Base-by-base conservation (phyloP, 2,113 vertebrate species). In the Manacus vitellinus region DNA sequence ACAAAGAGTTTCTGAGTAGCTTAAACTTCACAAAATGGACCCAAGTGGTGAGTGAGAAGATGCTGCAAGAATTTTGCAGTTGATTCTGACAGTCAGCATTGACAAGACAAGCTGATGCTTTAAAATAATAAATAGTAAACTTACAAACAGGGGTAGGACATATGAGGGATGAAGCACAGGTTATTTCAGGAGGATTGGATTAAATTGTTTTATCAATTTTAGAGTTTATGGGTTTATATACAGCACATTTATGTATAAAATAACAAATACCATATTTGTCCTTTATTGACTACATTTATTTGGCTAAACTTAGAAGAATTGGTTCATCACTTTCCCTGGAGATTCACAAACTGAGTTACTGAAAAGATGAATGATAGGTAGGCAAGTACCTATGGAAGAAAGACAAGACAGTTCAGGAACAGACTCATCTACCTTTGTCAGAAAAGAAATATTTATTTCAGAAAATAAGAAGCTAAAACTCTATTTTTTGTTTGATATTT, bases 381-480 rank as follows among this genome's bases (percentile, higher is more conserved):
- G 28, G 49, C 18, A 87, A 94, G 55, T 68, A 51, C 14, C 76
- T 77, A 12, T 47, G 62, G 83, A 95, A 85, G 52, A 92, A 93
- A 88, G 71, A 74, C 28, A 93, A 89, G 91, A 83, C 17, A 13
- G 19, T 83, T 95, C 47, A 51, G 52, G 25, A 93, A 27, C 31
- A 76, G 49, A 35, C 77, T 92, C 35, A 73, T 92, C 79, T 78
- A 92, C 62, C 41, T 94, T 73, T 93, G 79, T 95, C 73, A 93
- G 74, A 80, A 93, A 91, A 56, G 1, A 88, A 96, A 74, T 80
- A 77, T 28, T 85, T 93, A 47, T 68, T 94, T 95, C 54, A 82
- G 88, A 95, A 91, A 96, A 88, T 30, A 89, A 66, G 62, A 94
- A 65, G 66, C 49, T 63, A n/a, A 89, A 89, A 55, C 18, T 85